Conservation (phyloP, 1,140 invertebrate genomes). For the Monomorium pharaonis region DNA sequence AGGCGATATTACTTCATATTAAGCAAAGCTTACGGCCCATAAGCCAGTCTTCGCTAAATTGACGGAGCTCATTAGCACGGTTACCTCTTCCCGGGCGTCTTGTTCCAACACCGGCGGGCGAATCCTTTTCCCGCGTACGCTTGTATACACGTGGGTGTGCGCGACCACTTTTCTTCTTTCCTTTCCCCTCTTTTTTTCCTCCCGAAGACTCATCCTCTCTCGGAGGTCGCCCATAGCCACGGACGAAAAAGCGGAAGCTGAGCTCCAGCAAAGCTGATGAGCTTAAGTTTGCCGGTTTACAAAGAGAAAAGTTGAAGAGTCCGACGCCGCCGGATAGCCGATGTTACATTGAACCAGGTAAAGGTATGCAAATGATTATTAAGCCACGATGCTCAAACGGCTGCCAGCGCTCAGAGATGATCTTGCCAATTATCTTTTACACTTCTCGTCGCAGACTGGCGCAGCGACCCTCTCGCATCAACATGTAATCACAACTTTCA, state of each 20-base stretch:
- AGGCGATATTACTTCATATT: conserved; percentile 52
- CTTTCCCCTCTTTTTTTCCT: background rate
- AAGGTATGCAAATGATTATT: conserved; percentile 57
- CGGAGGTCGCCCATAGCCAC: conserved; percentile 12
- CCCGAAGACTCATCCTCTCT: background rate
- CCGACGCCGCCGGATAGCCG: conserved; percentile 1
- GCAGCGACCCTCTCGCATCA: background rate
- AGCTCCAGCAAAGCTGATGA: conserved; percentile 32
- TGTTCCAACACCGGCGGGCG: conserved; percentile 10
- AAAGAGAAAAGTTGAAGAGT: conserved; percentile 32
- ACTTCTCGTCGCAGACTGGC: background rate
- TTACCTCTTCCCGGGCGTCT: conserved; percentile 8
- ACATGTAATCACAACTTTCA: background rate
- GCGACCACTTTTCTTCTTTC: background rate
- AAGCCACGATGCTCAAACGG: conserved; percentile 15
- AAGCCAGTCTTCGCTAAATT: conserved; percentile 55
- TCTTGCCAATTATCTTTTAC: conserved; percentile 42
- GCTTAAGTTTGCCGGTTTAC: conserved; percentile 37
- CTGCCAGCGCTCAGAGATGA: background rate
- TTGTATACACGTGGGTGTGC: background rate
- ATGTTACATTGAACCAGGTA: conserved; percentile 17
- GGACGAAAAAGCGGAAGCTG: conserved; percentile 40
- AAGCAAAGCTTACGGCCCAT: conserved; percentile 44
- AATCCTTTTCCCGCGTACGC: conserved; percentile 12
- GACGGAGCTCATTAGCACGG: conserved; percentile 53